Evolutionary conservation across 2,888 invertebrate genomes (phyloP).

Genomic region (Synergus japonicus): DNA sequence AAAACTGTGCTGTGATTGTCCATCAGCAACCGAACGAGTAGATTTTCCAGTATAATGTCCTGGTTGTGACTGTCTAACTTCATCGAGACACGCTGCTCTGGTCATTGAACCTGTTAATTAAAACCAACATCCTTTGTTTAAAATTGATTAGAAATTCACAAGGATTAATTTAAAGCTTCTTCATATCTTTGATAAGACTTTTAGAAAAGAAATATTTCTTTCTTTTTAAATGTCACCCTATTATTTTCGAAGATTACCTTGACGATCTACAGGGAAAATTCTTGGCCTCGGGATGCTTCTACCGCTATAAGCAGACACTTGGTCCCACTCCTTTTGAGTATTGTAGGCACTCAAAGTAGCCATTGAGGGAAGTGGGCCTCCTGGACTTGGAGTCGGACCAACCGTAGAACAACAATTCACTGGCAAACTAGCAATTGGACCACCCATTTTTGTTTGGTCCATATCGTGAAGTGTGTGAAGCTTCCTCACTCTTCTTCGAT

Average conservation of each 20-base stretch:
- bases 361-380: conserved; percentile 86
- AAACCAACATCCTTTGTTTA: not conserved
- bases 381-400: conserved; percentile 87
- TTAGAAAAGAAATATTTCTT: no score
- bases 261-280: conserved; percentile 86
- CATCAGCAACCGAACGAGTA: conserved; percentile 84
- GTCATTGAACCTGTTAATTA: conserved; percentile 71
- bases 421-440: conserved; percentile 86
- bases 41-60: conserved; percentile 84
- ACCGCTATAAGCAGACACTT: conserved; percentile 93
- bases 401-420: conserved; percentile 88
- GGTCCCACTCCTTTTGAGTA: conserved; percentile 92
- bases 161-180: not conserved
- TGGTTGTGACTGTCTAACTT: conserved; percentile 84
- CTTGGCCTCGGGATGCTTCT: conserved; percentile 93
- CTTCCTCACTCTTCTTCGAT: conserved; percentile 87
- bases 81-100: conserved; percentile 81
- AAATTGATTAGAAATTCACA: not conserved
- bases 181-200: not conserved
- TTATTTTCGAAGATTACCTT: conserved; percentile 69
- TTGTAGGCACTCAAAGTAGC: conserved; percentile 91
- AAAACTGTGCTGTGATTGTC: conserved; percentile 93
- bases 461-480: conserved; percentile 83
- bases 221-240: no score
- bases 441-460: conserved; percentile 84